A percentile compares a stretch with the other conserved stretches of the same genome.
These are phyloP conservation scores for Caenorhabditis sp. DNA, from an alignment of 2,888 invertebrate genomes.

Conservation along the genomic window DNA sequence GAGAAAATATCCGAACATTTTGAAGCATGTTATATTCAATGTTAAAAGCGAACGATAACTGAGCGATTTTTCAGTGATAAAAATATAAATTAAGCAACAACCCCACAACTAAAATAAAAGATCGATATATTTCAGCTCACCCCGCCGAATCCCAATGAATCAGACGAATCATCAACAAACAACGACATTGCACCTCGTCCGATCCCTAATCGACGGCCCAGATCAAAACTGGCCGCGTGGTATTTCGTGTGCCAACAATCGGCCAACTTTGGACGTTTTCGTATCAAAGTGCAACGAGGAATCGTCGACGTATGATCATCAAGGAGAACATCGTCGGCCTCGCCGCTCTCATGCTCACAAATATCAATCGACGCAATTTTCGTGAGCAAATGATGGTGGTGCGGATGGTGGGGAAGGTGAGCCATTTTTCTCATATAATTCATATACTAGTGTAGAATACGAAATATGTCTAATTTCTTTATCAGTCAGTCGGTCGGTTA, in stretches of 20 bases:
- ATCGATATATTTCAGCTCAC: too few relatives aligned
- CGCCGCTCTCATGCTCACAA: conserved; percentile 30
- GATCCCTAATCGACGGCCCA: conserved; percentile 36
- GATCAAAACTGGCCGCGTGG: conserved; percentile 42
- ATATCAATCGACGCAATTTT: conserved; percentile 39
- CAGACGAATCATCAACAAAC: conserved; percentile 30
- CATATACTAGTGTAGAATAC: too few relatives aligned
- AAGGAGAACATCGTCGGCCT: conserved; percentile 11
- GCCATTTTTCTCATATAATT: too few relatives aligned
- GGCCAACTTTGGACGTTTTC: conserved; percentile 37
- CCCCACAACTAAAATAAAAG: too few relatives aligned
- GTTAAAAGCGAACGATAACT: too few relatives aligned
- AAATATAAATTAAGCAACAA: too few relatives aligned
- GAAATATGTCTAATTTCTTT: too few relatives aligned
- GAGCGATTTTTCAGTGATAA: too few relatives aligned
- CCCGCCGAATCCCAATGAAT: too few relatives aligned
- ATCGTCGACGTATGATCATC: conserved; percentile 9
- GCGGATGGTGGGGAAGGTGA: not conserved
- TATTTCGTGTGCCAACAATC: conserved; percentile 39
- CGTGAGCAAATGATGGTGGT: conserved; percentile 25
- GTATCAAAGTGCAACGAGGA: conserved; percentile 24
- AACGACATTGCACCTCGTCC: conserved; percentile 30
- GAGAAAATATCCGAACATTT: too few relatives aligned
- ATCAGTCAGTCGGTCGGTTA: too few relatives aligned
- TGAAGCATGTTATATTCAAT: too few relatives aligned